Evolutionary conservation across 2,113 vertebrate genomes (phyloP).

Genomic region (Phycodurus eques): DNA sequence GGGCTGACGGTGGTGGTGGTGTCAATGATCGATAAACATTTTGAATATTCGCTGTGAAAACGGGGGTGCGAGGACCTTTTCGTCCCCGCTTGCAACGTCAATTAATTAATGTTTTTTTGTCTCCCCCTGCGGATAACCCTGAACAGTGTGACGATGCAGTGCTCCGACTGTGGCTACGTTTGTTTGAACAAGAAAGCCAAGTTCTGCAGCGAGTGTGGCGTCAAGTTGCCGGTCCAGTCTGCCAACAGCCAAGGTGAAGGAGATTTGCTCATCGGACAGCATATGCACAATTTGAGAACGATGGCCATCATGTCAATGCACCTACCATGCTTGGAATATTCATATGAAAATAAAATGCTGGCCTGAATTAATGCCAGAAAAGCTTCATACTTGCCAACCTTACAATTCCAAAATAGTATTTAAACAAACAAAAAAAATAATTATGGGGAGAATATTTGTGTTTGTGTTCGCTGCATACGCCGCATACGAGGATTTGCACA

Average conservation of each 20-base stretch:
- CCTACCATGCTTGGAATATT: background rate
- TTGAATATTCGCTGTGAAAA: too few relatives aligned
- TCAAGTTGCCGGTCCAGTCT: background rate
- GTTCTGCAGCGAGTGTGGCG: slow-evolving; percentile 73
- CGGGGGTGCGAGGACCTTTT: too few relatives aligned
- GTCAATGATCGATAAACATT: too few relatives aligned
- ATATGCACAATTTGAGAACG: background rate
- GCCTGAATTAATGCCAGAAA: background rate
- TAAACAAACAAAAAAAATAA: too few relatives aligned
- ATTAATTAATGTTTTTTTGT: too few relatives aligned
- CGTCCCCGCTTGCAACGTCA: too few relatives aligned
- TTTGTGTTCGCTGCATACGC: too few relatives aligned
- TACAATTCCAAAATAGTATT: too few relatives aligned
- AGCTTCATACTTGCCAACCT: background rate
- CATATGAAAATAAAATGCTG: background rate
- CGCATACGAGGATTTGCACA: too few relatives aligned
- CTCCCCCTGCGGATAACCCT: background rate
- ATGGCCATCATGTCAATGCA: background rate
- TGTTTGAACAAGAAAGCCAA: slow-evolving; percentile 45
- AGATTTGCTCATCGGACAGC: background rate
- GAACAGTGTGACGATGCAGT: slow-evolving; percentile 64
- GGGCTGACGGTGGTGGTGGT: too few relatives aligned
- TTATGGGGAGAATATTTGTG: too few relatives aligned
- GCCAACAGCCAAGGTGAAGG: slow-evolving; percentile 33
- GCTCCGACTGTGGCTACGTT: slow-evolving; percentile 16